phyloP scores from a whole-genome alignment of 2,888 invertebrate genomes.

The Apamea anceps region DNA sequence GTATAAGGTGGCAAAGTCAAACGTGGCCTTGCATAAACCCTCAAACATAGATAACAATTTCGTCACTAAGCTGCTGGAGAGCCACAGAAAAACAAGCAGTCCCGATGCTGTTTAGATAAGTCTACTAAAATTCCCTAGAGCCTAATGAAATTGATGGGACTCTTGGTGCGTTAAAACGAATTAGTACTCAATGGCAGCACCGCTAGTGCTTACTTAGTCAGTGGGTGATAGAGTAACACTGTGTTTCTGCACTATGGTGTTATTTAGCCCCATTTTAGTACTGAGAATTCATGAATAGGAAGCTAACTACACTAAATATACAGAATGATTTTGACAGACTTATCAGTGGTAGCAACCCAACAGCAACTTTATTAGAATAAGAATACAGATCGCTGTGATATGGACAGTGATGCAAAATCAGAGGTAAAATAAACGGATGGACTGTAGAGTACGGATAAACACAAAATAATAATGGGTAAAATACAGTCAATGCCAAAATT shows the following conservation, averaged over 20 bases:
- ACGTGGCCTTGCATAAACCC: neutral
- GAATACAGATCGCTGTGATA: no score
- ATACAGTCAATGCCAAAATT: neutral
- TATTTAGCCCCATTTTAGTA: neutral
- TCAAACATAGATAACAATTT: neutral
- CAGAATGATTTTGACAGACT: no score
- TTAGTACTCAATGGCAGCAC: conserved; percentile 10
- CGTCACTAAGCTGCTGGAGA: neutral
- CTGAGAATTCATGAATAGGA: neutral
- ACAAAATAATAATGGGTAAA: neutral
- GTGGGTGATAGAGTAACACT: conserved; percentile 5
- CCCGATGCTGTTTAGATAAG: conserved; percentile 3
- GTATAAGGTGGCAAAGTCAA: neutral
- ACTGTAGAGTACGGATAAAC: neutral
- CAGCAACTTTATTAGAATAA: no score
- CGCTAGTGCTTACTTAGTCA: neutral
- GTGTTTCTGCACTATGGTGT: neutral
- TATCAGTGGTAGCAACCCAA: no score
- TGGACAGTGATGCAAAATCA: no score
- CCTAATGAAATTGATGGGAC: conserved; percentile 9
- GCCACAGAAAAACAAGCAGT: conserved; percentile 5
- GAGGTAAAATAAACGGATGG: no score
- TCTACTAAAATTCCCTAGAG: conserved; percentile 3
- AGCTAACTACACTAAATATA: neutral
- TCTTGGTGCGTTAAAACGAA: conserved; percentile 21